A percentile compares a stretch with the other conserved stretches of the same genome.
Evolutionary conservation across 1,140 invertebrate genomes (phyloP).

Genomic region (Lordiphosa stackelbergi): DNA sequence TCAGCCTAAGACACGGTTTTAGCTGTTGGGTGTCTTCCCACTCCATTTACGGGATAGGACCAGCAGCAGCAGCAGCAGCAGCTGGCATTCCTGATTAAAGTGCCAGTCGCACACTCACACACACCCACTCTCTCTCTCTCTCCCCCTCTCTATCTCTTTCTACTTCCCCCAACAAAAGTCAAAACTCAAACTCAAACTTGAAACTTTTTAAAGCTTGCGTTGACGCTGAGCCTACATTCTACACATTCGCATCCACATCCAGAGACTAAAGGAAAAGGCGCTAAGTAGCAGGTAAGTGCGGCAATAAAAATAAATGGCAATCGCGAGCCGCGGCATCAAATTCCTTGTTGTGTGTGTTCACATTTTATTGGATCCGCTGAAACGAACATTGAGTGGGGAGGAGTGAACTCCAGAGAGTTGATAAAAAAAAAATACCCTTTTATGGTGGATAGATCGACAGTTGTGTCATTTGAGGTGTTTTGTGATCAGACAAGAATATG

Average conservation of each 20-base stretch:
- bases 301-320: conserved; percentile 64
- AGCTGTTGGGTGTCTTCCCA: too few relatives aligned
- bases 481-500: too few relatives aligned
- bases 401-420: too few relatives aligned
- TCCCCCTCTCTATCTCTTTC: not conserved
- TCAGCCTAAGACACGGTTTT: conserved; percentile 17
- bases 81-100: conserved; percentile 57
- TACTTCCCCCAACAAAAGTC: conserved; percentile 18
- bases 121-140: not conserved
- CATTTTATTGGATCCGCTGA: conserved; percentile 34
- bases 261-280: conserved; percentile 17
- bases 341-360: conserved; percentile 28
- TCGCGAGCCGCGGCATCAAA: conserved; percentile 45
- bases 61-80: conserved; percentile 7
- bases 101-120: conserved; percentile 26
- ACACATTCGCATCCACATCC: conserved; percentile 16
- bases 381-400: not conserved
- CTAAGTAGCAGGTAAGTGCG: conserved; percentile 62
- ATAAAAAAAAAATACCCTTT: too few relatives aligned
- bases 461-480: too few relatives aligned
- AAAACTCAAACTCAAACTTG: conserved; percentile 40
- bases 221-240: conserved; percentile 6
- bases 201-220: conserved; percentile 26
- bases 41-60: too few relatives aligned
- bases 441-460: too few relatives aligned